These are phyloP conservation scores for Cygnus olor DNA, from an alignment of 2,797 vertebrate genomes.

Conservation along the genomic window DNA sequence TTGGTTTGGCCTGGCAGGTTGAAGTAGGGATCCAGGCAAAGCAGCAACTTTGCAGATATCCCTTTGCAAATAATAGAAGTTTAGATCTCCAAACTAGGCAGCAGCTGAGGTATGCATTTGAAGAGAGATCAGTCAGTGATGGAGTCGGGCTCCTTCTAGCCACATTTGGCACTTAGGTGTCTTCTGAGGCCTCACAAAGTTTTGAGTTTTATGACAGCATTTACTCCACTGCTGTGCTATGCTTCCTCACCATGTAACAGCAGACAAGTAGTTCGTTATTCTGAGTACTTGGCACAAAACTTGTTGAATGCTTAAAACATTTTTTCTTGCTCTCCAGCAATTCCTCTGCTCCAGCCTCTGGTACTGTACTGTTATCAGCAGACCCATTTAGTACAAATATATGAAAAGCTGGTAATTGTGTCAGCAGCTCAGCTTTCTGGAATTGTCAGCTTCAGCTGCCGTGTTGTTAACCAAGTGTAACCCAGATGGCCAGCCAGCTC, in stretches of 20 bases:
- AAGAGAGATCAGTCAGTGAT: neutral
- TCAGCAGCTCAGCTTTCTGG: neutral
- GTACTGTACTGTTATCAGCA: neutral
- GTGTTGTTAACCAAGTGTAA: neutral
- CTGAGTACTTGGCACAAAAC: neutral
- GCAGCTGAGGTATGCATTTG: neutral
- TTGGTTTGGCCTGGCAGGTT: neutral
- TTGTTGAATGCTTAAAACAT: neutral
- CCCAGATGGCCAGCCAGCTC: conserved; percentile 18
- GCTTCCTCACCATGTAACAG: neutral
- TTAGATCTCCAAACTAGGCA: neutral
- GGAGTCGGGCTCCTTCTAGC: neutral
- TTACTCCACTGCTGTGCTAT: neutral
- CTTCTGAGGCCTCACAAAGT: neutral
- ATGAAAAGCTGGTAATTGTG: rapidly evolving
- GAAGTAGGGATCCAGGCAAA: neutral
- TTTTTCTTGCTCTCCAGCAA: neutral
- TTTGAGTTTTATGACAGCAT: neutral
- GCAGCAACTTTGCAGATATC: neutral
- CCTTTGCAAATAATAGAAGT: neutral
- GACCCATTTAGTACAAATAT: neutral
- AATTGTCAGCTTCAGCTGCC: conserved; percentile 16
- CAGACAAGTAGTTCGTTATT: neutral
- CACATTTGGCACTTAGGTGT: neutral
- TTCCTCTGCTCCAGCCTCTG: neutral